These are phyloP conservation scores for Platycheirus albimanus DNA, from an alignment of 2,888 invertebrate species.

Conservation along the genomic window DNA sequence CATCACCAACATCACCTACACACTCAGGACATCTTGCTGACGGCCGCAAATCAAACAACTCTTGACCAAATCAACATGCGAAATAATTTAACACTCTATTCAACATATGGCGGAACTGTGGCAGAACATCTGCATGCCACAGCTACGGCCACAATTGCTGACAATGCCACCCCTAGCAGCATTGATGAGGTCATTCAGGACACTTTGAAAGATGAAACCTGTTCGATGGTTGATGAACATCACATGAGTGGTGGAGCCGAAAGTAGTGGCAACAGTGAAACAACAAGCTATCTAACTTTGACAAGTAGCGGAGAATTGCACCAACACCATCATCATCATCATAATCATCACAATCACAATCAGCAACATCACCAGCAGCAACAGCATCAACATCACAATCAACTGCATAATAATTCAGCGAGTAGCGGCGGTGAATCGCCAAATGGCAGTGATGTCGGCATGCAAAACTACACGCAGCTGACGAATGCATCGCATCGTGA, in stretches of 20 bases:
- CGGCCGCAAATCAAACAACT: slow-evolving; percentile 65
- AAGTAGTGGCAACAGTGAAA: slow-evolving; percentile 72
- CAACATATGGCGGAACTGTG: slow-evolving; percentile 53
- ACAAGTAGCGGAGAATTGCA: slow-evolving; percentile 80
- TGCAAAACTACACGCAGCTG: slow-evolving; percentile 82
- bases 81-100: slow-evolving; percentile 79
- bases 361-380: slow-evolving; percentile 72
- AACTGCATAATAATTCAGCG: slow-evolving; percentile 66
- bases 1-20: slow-evolving; percentile 76
- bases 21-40: slow-evolving; percentile 76
- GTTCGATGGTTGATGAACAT: slow-evolving; percentile 78
- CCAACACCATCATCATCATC: slow-evolving; percentile 79
- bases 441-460: slow-evolving; percentile 77
- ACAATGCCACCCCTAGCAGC: slow-evolving; percentile 76
- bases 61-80: slow-evolving; percentile 77
- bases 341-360: slow-evolving; percentile 57
- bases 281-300: slow-evolving; percentile 80
- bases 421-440: slow-evolving; percentile 75
- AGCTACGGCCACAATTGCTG: slow-evolving; percentile 52
- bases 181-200: slow-evolving; percentile 83
- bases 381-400: slow-evolving; percentile 70
- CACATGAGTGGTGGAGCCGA: slow-evolving; percentile 73
- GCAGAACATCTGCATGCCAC: slow-evolving; percentile 70
- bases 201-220: slow-evolving; percentile 82
- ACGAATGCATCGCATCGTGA: slow-evolving; percentile 80